These are phyloP conservation scores for Nephrotoma appendiculata DNA, from an alignment of 2,888 invertebrate species.

Conservation along the genomic window DNA sequence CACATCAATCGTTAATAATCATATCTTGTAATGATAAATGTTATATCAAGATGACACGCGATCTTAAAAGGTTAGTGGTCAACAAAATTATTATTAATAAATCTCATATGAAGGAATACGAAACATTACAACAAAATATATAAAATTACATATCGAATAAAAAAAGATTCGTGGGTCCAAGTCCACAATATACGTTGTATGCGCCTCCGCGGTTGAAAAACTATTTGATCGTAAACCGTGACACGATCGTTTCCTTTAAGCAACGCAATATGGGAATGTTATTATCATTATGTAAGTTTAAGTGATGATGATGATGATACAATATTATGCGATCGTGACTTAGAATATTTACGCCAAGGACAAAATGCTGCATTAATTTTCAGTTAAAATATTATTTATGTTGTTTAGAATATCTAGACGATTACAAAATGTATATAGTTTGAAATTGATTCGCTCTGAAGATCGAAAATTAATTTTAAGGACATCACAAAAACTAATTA, in stretches of 20 bases:
- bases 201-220: not conserved
- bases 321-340: not conserved
- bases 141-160: not conserved
- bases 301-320: not conserved
- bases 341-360: not conserved
- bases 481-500: not conserved
- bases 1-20: not conserved
- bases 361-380: not conserved
- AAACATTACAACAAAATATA: not conserved
- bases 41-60: not conserved
- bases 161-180: not conserved
- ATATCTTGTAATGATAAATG: not conserved
- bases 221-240: not conserved
- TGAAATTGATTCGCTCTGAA: not conserved
- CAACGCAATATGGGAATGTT: not conserved
- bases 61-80: not conserved
- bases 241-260: not conserved
- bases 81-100: not conserved
- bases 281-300: not conserved
- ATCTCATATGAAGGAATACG: not conserved
- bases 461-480: not conserved
- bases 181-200: not conserved
- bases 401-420: not conserved
- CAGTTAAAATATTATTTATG: not conserved
- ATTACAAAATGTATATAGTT: not conserved